Evolutionary conservation across 2,888 invertebrate genomes (phyloP).

Genomic region (Masnerella sp.): DNA sequence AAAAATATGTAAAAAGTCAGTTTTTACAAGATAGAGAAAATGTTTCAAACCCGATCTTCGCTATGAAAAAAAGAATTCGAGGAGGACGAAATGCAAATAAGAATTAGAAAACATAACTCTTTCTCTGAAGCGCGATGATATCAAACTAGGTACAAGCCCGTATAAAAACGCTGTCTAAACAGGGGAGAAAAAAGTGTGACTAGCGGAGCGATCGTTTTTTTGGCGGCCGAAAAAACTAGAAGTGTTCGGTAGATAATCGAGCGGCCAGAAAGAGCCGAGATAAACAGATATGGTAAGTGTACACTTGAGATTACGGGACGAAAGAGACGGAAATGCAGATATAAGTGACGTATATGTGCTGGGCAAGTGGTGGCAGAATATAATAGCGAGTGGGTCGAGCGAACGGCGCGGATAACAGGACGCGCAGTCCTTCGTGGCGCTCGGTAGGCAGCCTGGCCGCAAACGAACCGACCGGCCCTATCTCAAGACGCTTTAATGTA

Average conservation of each 20-base stretch:
- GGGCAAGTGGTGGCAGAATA: slow-evolving; percentile 57
- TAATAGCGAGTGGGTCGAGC: slow-evolving; percentile 56
- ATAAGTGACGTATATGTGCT: slow-evolving; percentile 56
- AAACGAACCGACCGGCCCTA: slow-evolving; percentile 74
- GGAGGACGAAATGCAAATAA: too few relatives aligned
- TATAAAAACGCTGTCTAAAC: slow-evolving; percentile 14
- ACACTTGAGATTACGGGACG: slow-evolving; percentile 34
- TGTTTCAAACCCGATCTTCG: too few relatives aligned
- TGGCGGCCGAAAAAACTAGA: slow-evolving; percentile 19
- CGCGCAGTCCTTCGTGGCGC: slow-evolving; percentile 55
- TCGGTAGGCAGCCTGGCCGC: slow-evolving; percentile 64
- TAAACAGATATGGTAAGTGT: slow-evolving; percentile 56
- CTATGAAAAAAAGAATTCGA: too few relatives aligned
- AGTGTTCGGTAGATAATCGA: slow-evolving; percentile 35
- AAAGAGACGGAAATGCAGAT: slow-evolving; percentile 57
- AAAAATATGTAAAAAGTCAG: too few relatives aligned
- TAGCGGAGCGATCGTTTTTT: slow-evolving; percentile 5
- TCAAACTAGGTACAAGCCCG: slow-evolving; percentile 2
- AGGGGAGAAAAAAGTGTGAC: slow-evolving; percentile 35
- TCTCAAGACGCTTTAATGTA: slow-evolving; percentile 77
- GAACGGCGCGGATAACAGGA: slow-evolving; percentile 56
- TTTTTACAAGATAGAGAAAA: too few relatives aligned
- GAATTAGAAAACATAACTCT: too few relatives aligned
- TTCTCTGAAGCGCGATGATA: slow-evolving; percentile 11
- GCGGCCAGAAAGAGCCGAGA: slow-evolving; percentile 25